Conservation (phyloP, 2,888 invertebrate genomes). For the Dryobota labecula region DNA sequence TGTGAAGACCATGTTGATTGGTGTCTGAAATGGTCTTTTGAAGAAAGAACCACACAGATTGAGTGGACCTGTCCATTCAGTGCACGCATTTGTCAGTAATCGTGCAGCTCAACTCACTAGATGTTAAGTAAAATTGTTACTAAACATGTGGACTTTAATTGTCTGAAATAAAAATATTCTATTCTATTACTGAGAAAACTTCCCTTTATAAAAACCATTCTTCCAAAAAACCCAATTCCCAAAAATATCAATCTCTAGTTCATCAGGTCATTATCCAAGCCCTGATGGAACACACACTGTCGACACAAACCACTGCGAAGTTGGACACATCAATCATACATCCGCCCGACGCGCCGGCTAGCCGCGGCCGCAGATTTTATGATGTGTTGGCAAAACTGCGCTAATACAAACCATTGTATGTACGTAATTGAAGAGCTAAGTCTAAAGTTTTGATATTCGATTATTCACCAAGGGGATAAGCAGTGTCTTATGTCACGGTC, state of each 20-base stretch:
- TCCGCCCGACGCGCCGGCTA: slow-evolving; percentile 1
- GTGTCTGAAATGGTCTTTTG: too few relatives aligned
- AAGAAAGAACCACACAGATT: too few relatives aligned
- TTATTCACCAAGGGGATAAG: background rate
- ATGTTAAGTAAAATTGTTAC: too few relatives aligned
- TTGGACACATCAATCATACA: slow-evolving; percentile 48
- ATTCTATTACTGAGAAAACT: too few relatives aligned
- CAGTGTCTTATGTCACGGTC: background rate
- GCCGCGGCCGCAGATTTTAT: slow-evolving; percentile 39
- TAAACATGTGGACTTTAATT: too few relatives aligned
- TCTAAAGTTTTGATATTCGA: background rate
- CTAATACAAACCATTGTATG: slow-evolving; percentile 13
- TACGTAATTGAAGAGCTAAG: background rate
- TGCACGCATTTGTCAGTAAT: too few relatives aligned
- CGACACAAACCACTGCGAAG: slow-evolving; percentile 26
- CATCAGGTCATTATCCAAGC: slow-evolving; percentile 6
- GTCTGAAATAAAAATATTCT: too few relatives aligned
- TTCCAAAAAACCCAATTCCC: background rate
- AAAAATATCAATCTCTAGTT: background rate
- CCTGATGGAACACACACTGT: slow-evolving; percentile 11
- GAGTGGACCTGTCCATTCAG: too few relatives aligned
- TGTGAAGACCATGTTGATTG: too few relatives aligned
- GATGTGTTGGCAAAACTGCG: slow-evolving; percentile 16
- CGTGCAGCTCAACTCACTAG: too few relatives aligned
- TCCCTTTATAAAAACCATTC: too few relatives aligned